These are phyloP conservation scores for Hyphantria cunea DNA, from an alignment of 1,140 invertebrate species.

Conservation along the genomic window DNA sequence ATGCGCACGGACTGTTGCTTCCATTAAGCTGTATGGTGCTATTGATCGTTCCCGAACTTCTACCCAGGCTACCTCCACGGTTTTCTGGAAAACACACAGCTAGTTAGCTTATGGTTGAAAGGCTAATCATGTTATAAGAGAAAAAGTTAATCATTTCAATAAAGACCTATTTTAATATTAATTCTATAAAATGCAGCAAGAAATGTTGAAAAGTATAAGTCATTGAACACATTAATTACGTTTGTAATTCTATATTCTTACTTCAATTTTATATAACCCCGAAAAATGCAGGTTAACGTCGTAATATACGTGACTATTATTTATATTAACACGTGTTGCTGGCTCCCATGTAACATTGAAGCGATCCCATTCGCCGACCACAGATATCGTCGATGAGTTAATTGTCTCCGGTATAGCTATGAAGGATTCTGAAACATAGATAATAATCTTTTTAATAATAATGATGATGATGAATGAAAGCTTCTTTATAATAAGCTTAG, in stretches of 20 bases:
- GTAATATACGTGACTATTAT: slow-evolving; percentile 92
- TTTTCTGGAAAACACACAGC: slow-evolving; percentile 54
- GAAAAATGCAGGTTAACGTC: slow-evolving; percentile 87
- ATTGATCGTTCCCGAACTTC: slow-evolving; percentile 76
- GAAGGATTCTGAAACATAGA: slow-evolving; percentile 70
- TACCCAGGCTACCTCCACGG: slow-evolving; percentile 73
- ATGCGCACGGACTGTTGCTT: slow-evolving; percentile 88
- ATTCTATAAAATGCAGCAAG: no score
- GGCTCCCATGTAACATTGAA: slow-evolving; percentile 92
- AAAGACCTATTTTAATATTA: no score
- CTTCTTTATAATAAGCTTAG: neutral
- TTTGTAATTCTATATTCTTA: slow-evolving; percentile 29
- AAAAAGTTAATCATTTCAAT: no score
- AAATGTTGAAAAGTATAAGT: no score
- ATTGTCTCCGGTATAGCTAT: slow-evolving; percentile 88
- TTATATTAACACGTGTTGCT: slow-evolving; percentile 88
- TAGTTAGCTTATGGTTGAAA: no score
- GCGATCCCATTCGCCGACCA: slow-evolving; percentile 87
- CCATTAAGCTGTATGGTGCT: slow-evolving; percentile 86
- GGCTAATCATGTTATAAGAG: no score
- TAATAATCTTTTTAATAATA: neutral
- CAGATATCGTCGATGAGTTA: slow-evolving; percentile 83
- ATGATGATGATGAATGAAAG: neutral
- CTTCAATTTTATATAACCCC: slow-evolving; percentile 68
- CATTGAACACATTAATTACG: neutral